Evolutionary conservation across 2,888 invertebrate genomes (phyloP), one percentile per base, ranked within the genome.

Genomic region (Trypoxylon attenuatum): DNA sequence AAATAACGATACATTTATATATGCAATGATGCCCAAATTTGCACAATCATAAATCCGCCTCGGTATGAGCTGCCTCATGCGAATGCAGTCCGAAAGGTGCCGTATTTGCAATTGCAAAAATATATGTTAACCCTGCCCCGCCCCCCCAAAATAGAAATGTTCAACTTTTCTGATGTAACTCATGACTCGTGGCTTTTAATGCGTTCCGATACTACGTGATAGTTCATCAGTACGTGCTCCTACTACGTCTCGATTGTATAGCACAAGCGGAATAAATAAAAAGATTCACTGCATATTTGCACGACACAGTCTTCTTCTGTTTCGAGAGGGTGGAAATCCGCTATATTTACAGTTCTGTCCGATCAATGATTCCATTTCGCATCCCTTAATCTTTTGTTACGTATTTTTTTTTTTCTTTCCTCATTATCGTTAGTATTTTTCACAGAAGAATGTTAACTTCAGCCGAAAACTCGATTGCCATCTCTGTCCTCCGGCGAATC

Each of bases 301-400:
- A 79, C 77, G 75, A 71, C 67, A 73, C 69, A 76, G 59, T 76
- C 65, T 56, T 56, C 58, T 66, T 67, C 56, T 70, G 13, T 13
- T 49, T 69, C 21, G 66, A 60, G 49, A 47, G 64, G 68, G 73
- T 68, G 65, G 69, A 76, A 70, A 76, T 70, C 74, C 70, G 67
- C 71, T 73, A 58, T 81, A 77, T 78, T 75, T 79, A 82, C 79
- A 81, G 68, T 62, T 60, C 74, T 75, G 63, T 45, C 64, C 58
- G 69, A 47, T 63, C 13, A 43, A 23, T 56, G 42, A 55, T 65
- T 52, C 56, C 47, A 57, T 51, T 19, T 69, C 55, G 55, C 50
- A 54, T 49, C 56, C 65, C 69, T 58, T 42, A 50, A 10, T 33
- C 10, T 13, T 33, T 33, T 39, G 53, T 77, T 77, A 76, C 70